phyloP scores from a whole-genome alignment of 2,113 vertebrate species.

The Cynoglossus semilaevis region DNA sequence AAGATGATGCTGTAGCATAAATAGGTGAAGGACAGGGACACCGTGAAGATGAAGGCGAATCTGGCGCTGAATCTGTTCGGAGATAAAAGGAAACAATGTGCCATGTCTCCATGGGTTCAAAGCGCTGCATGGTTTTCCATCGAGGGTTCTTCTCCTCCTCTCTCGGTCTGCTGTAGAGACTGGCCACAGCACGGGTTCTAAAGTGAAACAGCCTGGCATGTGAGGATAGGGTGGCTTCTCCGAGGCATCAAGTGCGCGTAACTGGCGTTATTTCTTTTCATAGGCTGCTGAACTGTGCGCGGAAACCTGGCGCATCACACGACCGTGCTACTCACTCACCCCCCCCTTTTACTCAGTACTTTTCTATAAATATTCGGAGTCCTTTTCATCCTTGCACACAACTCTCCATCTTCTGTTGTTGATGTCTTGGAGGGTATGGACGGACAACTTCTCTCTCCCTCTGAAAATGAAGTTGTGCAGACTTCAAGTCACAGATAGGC shows the following conservation, averaged over 20 bases:
- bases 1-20: slow-evolving; percentile 86
- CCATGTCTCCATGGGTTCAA: slow-evolving; percentile 88
- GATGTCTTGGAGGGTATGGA: no score
- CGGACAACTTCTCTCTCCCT: no score
- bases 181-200: slow-evolving; percentile 24
- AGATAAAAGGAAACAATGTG: slow-evolving; percentile 82
- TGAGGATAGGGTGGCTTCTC: slow-evolving; percentile 37
- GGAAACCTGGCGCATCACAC: slow-evolving; percentile 29
- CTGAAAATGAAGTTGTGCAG: no score
- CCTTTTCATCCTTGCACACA: no score
- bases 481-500: no score
- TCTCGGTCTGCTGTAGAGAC: slow-evolving; percentile 37
- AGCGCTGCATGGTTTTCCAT: slow-evolving; percentile 75
- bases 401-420: no score
- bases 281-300: slow-evolving; percentile 33
- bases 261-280: slow-evolving; percentile 32
- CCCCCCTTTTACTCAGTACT: no score
- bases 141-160: slow-evolving; percentile 49
- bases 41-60: slow-evolving; percentile 83
- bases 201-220: slow-evolving; percentile 38
- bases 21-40: slow-evolving; percentile 86
- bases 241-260: slow-evolving; percentile 40
- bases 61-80: slow-evolving; percentile 81
- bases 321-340: not conserved
- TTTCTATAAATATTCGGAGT: no score